Conservation (phyloP, 2,888 invertebrate genomes). For the Mimas tiliae region DNA sequence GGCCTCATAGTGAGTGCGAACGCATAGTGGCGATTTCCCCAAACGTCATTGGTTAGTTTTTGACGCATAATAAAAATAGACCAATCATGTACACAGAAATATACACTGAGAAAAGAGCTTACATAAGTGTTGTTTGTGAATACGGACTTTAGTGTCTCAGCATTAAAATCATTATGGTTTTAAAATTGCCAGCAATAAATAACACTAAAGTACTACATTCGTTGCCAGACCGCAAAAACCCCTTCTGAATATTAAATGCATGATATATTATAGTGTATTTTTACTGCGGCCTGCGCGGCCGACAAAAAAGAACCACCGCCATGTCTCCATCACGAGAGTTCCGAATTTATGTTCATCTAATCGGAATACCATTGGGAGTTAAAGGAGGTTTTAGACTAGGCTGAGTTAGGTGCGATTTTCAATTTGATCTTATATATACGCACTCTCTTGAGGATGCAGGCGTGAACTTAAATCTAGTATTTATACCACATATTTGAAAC, state of each 20-base stretch:
- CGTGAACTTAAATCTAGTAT: too few relatives aligned
- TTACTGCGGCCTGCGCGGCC: constrained; percentile 26
- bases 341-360: constrained; percentile 64
- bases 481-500: too few relatives aligned
- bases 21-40: too few relatives aligned
- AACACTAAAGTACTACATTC: constrained; percentile 25
- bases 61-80: too few relatives aligned
- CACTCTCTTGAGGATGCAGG: too few relatives aligned
- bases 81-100: too few relatives aligned
- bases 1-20: too few relatives aligned
- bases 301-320: constrained; percentile 39
- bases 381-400: background rate
- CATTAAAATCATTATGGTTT: constrained; percentile 24
- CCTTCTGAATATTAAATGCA: constrained; percentile 40
- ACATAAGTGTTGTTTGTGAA: too few relatives aligned
- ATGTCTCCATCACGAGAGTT: constrained; percentile 51
- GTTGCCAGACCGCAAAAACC: constrained; percentile 31
- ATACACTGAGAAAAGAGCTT: too few relatives aligned
- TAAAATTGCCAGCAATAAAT: constrained; percentile 26
- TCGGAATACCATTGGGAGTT: constrained; percentile 54
- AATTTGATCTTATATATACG: background rate
- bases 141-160: too few relatives aligned
- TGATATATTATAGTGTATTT: constrained; percentile 40
- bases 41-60: too few relatives aligned
- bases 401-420: background rate